phyloP scores from a whole-genome alignment of 2,113 vertebrate genomes.

The Jacana jacana region DNA sequence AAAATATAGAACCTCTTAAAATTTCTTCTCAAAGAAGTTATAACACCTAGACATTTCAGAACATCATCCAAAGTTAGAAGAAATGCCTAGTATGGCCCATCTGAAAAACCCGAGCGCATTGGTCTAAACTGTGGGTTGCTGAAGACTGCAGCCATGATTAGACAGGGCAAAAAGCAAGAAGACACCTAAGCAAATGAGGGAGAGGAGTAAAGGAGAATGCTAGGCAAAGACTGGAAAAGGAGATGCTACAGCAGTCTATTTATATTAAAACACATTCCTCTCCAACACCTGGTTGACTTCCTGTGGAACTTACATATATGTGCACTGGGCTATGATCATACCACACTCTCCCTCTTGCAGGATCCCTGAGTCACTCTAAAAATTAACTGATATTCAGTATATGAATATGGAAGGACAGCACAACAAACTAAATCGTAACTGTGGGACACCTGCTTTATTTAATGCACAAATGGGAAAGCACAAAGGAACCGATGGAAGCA shows the following conservation, averaged over 20 bases:
- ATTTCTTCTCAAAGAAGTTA: neutral
- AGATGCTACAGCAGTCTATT: neutral
- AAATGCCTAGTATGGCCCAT: neutral
- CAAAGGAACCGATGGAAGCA: neutral
- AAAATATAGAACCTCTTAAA: neutral
- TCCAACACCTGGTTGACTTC: neutral
- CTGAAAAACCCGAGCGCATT: neutral
- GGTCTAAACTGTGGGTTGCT: neutral
- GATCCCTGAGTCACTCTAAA: neutral
- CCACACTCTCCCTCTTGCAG: neutral
- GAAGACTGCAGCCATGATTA: neutral
- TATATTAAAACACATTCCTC: neutral
- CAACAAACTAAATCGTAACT: neutral
- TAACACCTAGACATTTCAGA: neutral
- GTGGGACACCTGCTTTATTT: neutral
- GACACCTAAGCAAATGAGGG: neutral
- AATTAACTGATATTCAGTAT: neutral
- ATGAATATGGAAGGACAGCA: neutral
- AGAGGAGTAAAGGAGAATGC: neutral
- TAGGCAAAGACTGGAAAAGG: neutral
- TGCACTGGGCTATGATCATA: neutral
- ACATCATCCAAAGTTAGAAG: neutral
- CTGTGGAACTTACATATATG: fast-evolving
- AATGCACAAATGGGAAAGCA: neutral
- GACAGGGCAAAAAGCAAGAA: neutral